These are phyloP conservation scores for Pseudachorutes palmiensis DNA, from an alignment of 1,140 invertebrate genomes.

Conservation along the genomic window DNA sequence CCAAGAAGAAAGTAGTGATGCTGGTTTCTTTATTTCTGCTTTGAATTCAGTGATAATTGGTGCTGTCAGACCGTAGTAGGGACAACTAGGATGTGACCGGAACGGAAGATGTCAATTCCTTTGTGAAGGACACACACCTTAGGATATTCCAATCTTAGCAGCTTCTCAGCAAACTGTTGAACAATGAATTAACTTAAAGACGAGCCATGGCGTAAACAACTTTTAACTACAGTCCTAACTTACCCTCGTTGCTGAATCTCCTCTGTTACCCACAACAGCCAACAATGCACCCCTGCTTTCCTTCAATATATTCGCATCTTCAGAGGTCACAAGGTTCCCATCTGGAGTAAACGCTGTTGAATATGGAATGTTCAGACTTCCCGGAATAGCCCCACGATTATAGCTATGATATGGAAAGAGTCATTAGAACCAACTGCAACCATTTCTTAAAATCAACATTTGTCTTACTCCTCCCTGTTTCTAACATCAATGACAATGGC, in stretches of 20 bases:
- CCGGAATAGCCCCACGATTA: constrained; percentile 61
- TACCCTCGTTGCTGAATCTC: constrained; percentile 66
- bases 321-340: constrained; percentile 53
- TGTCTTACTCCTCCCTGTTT: constrained; percentile 55
- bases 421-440: background rate
- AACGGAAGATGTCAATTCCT: constrained; percentile 49
- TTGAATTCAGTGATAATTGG: too few species aligned
- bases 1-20: too few species aligned
- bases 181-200: constrained; percentile 24
- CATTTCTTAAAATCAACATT: constrained; percentile 15
- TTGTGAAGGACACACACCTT: constrained; percentile 50
- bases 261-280: constrained; percentile 66
- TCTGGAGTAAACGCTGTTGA: constrained; percentile 56
- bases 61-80: too few species aligned
- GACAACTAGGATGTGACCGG: constrained; percentile 40
- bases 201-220: too few species aligned
- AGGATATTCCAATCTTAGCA: constrained; percentile 46
- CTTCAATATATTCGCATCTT: constrained; percentile 53
- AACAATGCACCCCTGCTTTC: constrained; percentile 57
- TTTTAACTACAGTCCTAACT: constrained; percentile 38
- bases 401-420: constrained; percentile 50
- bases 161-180: constrained; percentile 47
- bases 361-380: constrained; percentile 79
- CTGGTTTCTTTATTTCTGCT: too few species aligned
- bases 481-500: constrained; percentile 69